Base-by-base conservation (phyloP, 1,140 invertebrate genomes). In the Halyomorpha halys region DNA sequence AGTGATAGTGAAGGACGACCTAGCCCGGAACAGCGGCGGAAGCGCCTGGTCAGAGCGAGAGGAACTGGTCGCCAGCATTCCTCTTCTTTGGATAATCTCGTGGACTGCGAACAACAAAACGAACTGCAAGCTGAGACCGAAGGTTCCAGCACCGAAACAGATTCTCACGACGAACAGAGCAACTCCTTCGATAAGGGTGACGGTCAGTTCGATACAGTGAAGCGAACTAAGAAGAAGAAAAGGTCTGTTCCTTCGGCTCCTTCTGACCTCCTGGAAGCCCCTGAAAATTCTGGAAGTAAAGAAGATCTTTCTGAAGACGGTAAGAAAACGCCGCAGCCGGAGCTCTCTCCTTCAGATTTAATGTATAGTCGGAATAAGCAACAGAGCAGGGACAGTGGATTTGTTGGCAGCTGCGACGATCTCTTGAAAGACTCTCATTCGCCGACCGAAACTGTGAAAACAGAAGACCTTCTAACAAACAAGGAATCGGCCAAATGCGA, bases 371-470 rank as follows among this genome's bases (percentile, higher is more conserved):
- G 69, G 51, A 80, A 78, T 63, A 86, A 87, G 71, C 86, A 90
- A 71, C 87, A 89, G 64, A 90, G 87, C 70, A 77, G 89, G 62
- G 89, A 92, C 73, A 91, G 88, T 68, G 89, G 89, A 4, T 92
- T 92, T 69, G 84, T 91, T 44, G 90, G 89, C 4, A 92, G 89
- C 71, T 91, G 89, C 70, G 90, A 92, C 71, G 89, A 92, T 73
- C 75, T 92, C 44, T 74, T 91, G 8, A 86, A 88, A 71, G 79
- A 68, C 72, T 77, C 14, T 82, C 80, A 51, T 71, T 68, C 44
- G 44, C 70, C 0, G 47, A 72, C 18, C 70, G 69, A 66, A 62
- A 67, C 61, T 53, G 61, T 65, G 16, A 70, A 66, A 65, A 64
- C 11, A 19, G 62, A 67, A 25, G 65, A 68, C 13, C 53, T 25